Base-by-base conservation (phyloP, 2,888 invertebrate genomes). In the Syrista parreyssii region DNA sequence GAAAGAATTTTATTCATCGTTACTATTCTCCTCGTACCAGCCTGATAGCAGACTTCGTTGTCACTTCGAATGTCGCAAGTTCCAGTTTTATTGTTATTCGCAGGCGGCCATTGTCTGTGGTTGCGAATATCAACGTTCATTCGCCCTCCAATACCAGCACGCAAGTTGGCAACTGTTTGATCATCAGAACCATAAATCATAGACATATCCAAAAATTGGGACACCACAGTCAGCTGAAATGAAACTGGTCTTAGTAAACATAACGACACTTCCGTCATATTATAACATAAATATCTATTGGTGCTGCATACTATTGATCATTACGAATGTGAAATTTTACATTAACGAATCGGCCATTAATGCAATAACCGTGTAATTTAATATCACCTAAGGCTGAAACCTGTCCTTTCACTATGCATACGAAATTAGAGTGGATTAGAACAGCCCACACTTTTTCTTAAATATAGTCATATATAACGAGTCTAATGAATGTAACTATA, bases 121-220 rank as follows among this genome's bases (percentile, higher is more conserved):
- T 93, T 92, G 74, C 95, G 93, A n/a, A 92, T 87, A 15, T 95
- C 93, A 0, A 94, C 94, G 68, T 92, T 89, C 85, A 97, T 91
- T 30, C 95, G 93, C 0, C 97, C 97, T 0, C 95, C 95, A 71
- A 92, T 92, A 86, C 94, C 94, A 12, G 95, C 93, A 11, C 97
- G 93, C 32, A 97, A 92, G 34, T 94, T 94, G 12, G 93, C 92
- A 30, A 95, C 94, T 81, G 95, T 94, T 68, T 93, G 92, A 23
- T 93, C 93, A 4, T 93, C 95, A 80, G 95, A 96, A 1, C 97
- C 97, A 87, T 97, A 98, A 1, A 97, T 95, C 55, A 96, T 91
- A 0, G 97, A 97, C 4, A 95, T 92, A 88, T 97, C 97, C 92
- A 97, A 92, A 89, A 92, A 96, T 15, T 95, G 94, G 40, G 96